These are phyloP conservation scores for Zygothrica quintamaculata DNA, from an alignment of 2,888 invertebrate species.

Conservation along the genomic window DNA sequence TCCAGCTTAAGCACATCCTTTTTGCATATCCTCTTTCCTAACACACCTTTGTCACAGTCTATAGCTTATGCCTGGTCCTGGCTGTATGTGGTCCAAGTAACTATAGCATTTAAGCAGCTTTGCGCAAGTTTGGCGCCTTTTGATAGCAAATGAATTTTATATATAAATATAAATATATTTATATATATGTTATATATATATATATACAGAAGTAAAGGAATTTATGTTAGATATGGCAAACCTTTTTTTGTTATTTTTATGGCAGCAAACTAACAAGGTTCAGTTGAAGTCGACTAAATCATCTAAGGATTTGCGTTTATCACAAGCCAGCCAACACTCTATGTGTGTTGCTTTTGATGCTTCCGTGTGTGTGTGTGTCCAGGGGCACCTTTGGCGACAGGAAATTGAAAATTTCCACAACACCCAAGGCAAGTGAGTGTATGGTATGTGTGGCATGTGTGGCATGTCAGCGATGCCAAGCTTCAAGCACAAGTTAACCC, in stretches of 20 bases:
- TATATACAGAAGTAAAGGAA: slow-evolving; percentile 34
- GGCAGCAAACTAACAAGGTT: slow-evolving; percentile 69
- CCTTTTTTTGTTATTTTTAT: slow-evolving; percentile 62
- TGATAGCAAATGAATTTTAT: slow-evolving; percentile 64
- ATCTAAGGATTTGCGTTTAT: slow-evolving; percentile 72
- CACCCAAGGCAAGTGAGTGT: slow-evolving; percentile 15
- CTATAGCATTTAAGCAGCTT: slow-evolving; percentile 83
- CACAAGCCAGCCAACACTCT: slow-evolving; percentile 37
- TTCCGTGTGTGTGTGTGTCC: slow-evolving; percentile 21
- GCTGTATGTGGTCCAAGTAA: slow-evolving; percentile 56
- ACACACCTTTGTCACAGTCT: slow-evolving; percentile 53
- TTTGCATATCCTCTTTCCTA: too few species aligned
- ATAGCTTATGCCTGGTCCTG: slow-evolving; percentile 14
- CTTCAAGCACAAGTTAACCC: slow-evolving; percentile 34
- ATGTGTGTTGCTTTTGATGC: slow-evolving; percentile 6
- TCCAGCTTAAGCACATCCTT: slow-evolving; percentile 42
- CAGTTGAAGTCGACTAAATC: slow-evolving; percentile 66
- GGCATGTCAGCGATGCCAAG: slow-evolving; percentile 56
- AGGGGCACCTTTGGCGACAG: slow-evolving; percentile 58
- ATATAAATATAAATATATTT: slow-evolving; percentile 40
- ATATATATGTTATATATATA: slow-evolving; percentile 20
- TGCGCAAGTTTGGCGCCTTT: slow-evolving; percentile 65
- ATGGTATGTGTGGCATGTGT: slow-evolving; percentile 50
- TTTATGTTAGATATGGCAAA: slow-evolving; percentile 4
- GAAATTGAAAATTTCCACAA: slow-evolving; percentile 77